These are phyloP conservation scores for Huso huso DNA, from an alignment of 2,797 vertebrate genomes.

Conservation along the genomic window DNA sequence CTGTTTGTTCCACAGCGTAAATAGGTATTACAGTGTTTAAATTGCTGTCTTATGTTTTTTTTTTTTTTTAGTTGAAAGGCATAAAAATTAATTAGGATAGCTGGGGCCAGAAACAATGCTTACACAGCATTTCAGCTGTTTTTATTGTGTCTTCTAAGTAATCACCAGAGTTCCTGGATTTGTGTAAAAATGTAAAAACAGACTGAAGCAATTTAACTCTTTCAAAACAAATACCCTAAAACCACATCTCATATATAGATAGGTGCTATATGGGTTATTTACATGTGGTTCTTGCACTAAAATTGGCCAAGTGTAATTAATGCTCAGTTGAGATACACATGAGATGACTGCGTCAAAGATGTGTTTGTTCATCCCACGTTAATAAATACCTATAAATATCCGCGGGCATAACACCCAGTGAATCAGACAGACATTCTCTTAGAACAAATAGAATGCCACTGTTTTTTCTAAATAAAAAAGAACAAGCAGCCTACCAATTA, in stretches of 20 bases:
- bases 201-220: constrained; percentile 22
- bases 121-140: constrained; percentile 44
- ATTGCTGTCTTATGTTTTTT: constrained; percentile 36
- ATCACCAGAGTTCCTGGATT: constrained; percentile 32
- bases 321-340: not conserved
- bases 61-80: constrained; percentile 44
- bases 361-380: too few species aligned
- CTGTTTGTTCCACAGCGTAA: constrained; percentile 72
- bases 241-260: too few species aligned
- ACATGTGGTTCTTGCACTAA: not conserved
- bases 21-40: constrained; percentile 70
- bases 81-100: constrained; percentile 57
- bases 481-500: too few species aligned
- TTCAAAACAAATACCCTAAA: not conserved
- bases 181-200: constrained; percentile 12
- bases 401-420: too few species aligned
- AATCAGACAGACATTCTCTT: too few species aligned
- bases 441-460: too few species aligned
- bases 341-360: too few species aligned
- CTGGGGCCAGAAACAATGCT: constrained; percentile 48
- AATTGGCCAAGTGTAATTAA: constrained; percentile 13
- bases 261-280: too few species aligned
- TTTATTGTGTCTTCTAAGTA: constrained; percentile 47
- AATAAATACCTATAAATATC: too few species aligned
- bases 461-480: too few species aligned